Percentiles rank a stretch among this genome's conserved stretches.
These are phyloP conservation scores for Quadroppia sp. DNA, from an alignment of 2,888 invertebrate genomes.

Conservation along the genomic window DNA sequence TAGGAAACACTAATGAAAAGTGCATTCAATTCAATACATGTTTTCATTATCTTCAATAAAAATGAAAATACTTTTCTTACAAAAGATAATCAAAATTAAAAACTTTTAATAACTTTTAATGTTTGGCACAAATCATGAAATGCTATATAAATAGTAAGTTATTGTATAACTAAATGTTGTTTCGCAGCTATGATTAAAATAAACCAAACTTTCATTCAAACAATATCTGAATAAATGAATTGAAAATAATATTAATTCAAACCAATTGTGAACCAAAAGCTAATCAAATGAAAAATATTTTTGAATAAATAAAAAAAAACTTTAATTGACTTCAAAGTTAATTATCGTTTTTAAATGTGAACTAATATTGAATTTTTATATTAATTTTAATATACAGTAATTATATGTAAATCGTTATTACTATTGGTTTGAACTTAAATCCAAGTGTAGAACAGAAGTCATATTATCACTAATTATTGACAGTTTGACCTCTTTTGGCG, in stretches of 20 bases:
- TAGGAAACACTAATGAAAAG: background rate
- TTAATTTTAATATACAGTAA: background rate
- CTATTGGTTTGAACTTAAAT: conserved; percentile 2
- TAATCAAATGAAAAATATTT: background rate
- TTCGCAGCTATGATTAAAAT: conserved; percentile 13
- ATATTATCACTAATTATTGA: conserved; percentile 24
- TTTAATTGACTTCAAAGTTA: background rate
- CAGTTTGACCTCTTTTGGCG: conserved; percentile 8
- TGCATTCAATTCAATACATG: background rate
- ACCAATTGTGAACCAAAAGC: background rate
- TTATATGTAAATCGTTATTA: background rate
- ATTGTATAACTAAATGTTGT: background rate
- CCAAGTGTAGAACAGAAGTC: conserved; percentile 10
- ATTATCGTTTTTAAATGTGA: background rate
- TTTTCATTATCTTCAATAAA: too few relatives aligned
- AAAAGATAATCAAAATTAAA: background rate
- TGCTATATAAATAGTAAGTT: conserved; percentile 7
- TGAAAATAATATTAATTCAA: background rate
- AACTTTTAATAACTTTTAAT: background rate
- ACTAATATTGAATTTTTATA: background rate
- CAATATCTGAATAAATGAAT: background rate
- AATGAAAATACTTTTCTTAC: too few relatives aligned
- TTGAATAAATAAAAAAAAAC: background rate
- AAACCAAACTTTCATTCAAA: background rate
- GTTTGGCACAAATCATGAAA: too few relatives aligned